Evolutionary conservation across 1,140 invertebrate genomes (phyloP).

Genomic region (Aphis craccivora): DNA sequence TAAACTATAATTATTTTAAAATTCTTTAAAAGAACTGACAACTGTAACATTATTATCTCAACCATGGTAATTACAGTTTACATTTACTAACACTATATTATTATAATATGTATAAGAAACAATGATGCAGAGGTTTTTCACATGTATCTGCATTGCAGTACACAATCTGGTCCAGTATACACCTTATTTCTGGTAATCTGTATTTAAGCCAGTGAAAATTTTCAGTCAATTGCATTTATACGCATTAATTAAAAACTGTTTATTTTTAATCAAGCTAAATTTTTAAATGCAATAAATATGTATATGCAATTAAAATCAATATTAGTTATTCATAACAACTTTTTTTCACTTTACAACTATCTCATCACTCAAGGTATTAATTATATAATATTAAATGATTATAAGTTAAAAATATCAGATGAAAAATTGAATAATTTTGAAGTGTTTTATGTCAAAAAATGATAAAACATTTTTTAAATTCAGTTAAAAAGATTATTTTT

Average conservation of each 20-base stretch:
- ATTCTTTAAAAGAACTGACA: not conserved
- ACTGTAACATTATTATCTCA: not conserved
- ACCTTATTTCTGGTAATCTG: not conserved
- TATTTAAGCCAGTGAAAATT: not conserved
- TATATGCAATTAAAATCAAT: too few relatives aligned
- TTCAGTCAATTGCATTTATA: not conserved
- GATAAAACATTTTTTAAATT: too few relatives aligned
- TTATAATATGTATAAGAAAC: not conserved
- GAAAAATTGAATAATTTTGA: too few relatives aligned
- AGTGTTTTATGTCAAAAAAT: too few relatives aligned
- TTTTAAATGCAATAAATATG: not conserved
- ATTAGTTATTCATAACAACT: too few relatives aligned
- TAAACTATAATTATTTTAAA: not conserved
- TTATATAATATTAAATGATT: too few relatives aligned
- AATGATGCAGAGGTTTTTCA: not conserved
- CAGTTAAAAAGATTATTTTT: too few relatives aligned
- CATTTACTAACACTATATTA: not conserved
- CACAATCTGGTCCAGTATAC: not conserved
- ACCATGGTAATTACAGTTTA: not conserved
- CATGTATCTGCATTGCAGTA: conserved; percentile 19
- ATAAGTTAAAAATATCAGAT: too few relatives aligned
- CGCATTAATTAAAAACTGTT: not conserved
- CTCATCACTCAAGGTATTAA: too few relatives aligned
- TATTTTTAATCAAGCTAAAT: not conserved
- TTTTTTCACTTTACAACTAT: too few relatives aligned